These are phyloP conservation scores for Ellobius talpinus DNA, from an alignment of 2,113 vertebrate species.

Conservation along the genomic window DNA sequence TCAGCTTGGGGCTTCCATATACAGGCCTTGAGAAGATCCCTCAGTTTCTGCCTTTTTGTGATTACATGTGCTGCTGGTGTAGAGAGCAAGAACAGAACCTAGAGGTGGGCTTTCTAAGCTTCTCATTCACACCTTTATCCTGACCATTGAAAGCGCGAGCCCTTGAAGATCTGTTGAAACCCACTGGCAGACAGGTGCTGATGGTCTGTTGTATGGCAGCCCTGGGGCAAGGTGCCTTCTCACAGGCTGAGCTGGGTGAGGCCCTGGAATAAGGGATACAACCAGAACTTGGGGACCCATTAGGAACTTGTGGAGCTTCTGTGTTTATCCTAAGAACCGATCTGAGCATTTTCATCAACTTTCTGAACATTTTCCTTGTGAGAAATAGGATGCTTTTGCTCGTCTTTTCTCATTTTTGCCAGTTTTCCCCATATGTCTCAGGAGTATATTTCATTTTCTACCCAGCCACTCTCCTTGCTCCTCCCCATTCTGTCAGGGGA, in stretches of 20 bases:
- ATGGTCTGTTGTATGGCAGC: not conserved
- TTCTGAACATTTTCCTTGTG: not conserved
- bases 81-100: not conserved
- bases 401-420: not conserved
- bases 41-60: constrained; percentile 1
- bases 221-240: not conserved
- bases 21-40: not conserved
- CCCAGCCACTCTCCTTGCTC: constrained; percentile 91
- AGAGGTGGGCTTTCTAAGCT: not conserved
- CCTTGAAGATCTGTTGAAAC: not conserved
- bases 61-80: not conserved
- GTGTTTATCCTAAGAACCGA: not conserved
- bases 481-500: constrained; percentile 83
- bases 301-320: not conserved
- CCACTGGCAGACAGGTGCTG: not conserved
- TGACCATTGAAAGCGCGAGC: not conserved
- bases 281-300: not conserved
- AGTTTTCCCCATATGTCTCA: constrained; percentile 60
- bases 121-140: not conserved
- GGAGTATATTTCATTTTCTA: constrained; percentile 98
- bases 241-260: not conserved
- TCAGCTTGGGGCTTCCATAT: not conserved
- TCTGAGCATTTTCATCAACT: not conserved
- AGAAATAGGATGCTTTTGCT: constrained; percentile 22
- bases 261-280: not conserved